phyloP scores from a whole-genome alignment of 1,140 invertebrate genomes.

The Drosophila azteca region DNA sequence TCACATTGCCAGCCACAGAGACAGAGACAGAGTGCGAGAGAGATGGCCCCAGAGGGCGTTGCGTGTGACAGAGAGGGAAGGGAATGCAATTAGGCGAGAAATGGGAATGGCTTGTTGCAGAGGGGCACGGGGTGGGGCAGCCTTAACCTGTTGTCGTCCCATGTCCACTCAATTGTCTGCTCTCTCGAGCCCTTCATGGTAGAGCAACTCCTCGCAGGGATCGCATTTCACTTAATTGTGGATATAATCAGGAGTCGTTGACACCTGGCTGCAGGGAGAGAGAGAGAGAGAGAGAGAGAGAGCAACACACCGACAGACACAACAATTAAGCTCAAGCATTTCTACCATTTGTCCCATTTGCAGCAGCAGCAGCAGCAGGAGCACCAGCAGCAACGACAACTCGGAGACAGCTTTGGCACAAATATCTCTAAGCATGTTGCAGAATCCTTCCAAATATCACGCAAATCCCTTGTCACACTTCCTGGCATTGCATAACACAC shows the following conservation, averaged over 20 bases:
- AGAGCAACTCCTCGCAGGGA: slow-evolving; percentile 29
- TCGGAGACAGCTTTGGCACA: slow-evolving; percentile 43
- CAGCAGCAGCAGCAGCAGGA: slow-evolving; percentile 11
- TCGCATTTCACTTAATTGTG: slow-evolving; percentile 70
- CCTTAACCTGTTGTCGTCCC: slow-evolving; percentile 14
- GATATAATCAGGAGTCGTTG: slow-evolving; percentile 62
- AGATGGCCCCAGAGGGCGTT: slow-evolving; percentile 4
- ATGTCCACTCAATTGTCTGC: slow-evolving; percentile 20
- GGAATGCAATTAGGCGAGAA: slow-evolving; percentile 66
- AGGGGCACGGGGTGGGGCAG: slow-evolving; percentile 4
- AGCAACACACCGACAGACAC: background rate
- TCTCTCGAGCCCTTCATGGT: slow-evolving; percentile 34
- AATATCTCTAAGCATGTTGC: slow-evolving; percentile 79
- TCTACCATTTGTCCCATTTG: slow-evolving; percentile 21
- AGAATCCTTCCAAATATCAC: slow-evolving; percentile 84
- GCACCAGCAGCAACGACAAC: background rate
- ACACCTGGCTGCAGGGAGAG: slow-evolving; percentile 37
- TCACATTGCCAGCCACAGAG: slow-evolving; percentile 56
- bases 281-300: background rate
- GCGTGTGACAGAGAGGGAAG: slow-evolving; percentile 29
- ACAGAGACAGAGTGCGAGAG: slow-evolving; percentile 9
- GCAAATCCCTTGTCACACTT: slow-evolving; percentile 83
- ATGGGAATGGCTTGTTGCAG: slow-evolving; percentile 50
- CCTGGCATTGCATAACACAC: slow-evolving; percentile 81
- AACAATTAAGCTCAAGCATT: slow-evolving; percentile 48